Evolutionary conservation across 2,888 invertebrate species (phyloP), one percentile per base, ranked within the genome.

Genomic region (Drosophila demipolita): DNA sequence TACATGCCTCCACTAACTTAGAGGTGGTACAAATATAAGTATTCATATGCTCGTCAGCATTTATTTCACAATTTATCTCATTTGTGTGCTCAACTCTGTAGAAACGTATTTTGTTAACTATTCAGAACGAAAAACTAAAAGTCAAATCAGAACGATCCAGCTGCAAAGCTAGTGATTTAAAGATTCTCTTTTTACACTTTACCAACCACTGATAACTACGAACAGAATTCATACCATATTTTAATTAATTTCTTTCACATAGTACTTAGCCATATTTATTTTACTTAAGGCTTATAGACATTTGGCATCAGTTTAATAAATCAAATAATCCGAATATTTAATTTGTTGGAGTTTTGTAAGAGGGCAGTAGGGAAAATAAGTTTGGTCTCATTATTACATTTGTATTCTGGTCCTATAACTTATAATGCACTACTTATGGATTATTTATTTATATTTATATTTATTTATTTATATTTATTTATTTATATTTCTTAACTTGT

Each of bases 51-150:
- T 49, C 35, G 66, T 54, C 50, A 40, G 61, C 40, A 40, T n/a
- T 53, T 58, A 65, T 59, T 72, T 61, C 33, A 52, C 38, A 49
- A 66, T 66, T 62, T 65, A 40, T 38, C 60, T 60, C 58, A 68
- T 36, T 73, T 63, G 66, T 52, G 55, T 57, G 82, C 87, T 82
- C 75, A 75, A 38, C 53, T 68, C 29, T n/a, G 67, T 81, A 66
- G 20, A 60, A 53, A 53, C 17, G 7, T 33, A 40, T 48, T 59
- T 65, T 42, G 15, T 48, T 33, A 36, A 48, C 62, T 50, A 33
- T 66, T 50, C 33, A 66, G 62, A 62, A 33, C 38, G 49, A 23
- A 20, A 55, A 40, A 4, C 17, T 48, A 29, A 50, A 29, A 17
- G 3, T 17, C 6, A n/a, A 29, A 29, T 29, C 49, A 26, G 5